Percentiles rank a stretch among this genome's conserved stretches.
Evolutionary conservation across 1,140 invertebrate species (phyloP).

Genomic region (Cheumatopsyche charites): DNA sequence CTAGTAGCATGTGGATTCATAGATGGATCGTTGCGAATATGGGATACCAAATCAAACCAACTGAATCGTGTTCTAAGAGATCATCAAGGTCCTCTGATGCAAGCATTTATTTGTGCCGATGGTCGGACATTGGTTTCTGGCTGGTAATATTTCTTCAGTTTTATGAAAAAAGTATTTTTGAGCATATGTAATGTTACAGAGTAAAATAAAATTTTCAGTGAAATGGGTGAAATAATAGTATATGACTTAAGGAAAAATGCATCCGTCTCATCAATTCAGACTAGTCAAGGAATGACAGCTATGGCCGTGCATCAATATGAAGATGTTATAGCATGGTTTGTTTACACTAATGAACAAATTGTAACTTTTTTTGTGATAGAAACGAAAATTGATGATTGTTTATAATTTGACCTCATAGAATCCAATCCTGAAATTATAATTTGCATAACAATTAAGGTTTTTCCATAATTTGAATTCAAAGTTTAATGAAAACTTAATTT

Average conservation of each 20-base stretch:
- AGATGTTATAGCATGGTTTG: slow-evolving; percentile 83
- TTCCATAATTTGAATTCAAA: no score
- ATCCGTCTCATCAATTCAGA: slow-evolving; percentile 67
- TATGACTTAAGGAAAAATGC: slow-evolving; percentile 79
- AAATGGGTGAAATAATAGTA: slow-evolving; percentile 78
- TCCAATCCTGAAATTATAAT: no score
- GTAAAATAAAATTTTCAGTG: slow-evolving; percentile 57
- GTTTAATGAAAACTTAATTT: no score
- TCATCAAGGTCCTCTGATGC: slow-evolving; percentile 52
- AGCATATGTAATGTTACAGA: neutral
- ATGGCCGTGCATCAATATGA: slow-evolving; percentile 80
- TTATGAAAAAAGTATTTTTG: no score
- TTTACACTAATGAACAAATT: neutral
- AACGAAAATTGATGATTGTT: slow-evolving; percentile 22
- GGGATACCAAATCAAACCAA: slow-evolving; percentile 53
- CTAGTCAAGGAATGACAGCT: slow-evolving; percentile 76
- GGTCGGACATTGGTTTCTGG: slow-evolving; percentile 52
- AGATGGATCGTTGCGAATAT: slow-evolving; percentile 61
- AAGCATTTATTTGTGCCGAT: slow-evolving; percentile 50
- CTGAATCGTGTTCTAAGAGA: slow-evolving; percentile 31
- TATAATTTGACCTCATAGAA: neutral
- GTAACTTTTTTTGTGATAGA: neutral
- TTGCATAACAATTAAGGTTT: no score
- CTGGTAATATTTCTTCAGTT: slow-evolving; percentile 48
- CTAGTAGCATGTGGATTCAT: slow-evolving; percentile 57